A percentile compares a stretch with the other conserved stretches of the same genome.
phyloP scores from a whole-genome alignment of 1,140 invertebrate genomes.

The Eufriesea mexicana region DNA sequence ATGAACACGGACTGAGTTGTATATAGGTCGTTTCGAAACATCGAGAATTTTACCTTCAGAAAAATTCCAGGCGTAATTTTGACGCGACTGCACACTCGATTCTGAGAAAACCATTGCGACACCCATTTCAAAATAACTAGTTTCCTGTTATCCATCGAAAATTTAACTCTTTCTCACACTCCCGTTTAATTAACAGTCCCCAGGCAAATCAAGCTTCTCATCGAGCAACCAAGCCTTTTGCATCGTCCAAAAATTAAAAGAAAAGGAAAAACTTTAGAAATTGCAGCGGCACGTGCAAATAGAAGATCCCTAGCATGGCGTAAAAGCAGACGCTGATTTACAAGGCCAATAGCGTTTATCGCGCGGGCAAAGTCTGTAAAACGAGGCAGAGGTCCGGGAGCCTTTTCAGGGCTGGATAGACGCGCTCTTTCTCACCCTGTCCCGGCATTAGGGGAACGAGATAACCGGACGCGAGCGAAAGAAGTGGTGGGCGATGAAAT shows the following conservation, averaged over 20 bases:
- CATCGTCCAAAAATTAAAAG: too few species aligned
- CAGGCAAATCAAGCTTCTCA: too few species aligned
- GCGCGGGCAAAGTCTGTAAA: not conserved
- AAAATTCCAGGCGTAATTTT: too few species aligned
- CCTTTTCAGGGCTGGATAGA: not conserved
- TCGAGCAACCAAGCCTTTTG: not conserved
- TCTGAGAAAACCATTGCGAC: too few species aligned
- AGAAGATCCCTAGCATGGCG: not conserved
- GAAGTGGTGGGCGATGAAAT: not conserved
- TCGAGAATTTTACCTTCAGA: too few species aligned
- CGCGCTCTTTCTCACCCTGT: constrained; percentile 11
- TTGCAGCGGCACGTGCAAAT: not conserved
- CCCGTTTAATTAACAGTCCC: too few species aligned
- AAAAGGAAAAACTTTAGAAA: constrained; percentile 2
- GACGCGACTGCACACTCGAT: too few species aligned
- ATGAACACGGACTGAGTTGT: too few species aligned
- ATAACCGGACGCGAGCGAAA: not conserved
- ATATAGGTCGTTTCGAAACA: too few species aligned
- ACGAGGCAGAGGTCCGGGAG: constrained; percentile 1
- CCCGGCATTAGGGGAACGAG: not conserved
- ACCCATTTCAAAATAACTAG: too few species aligned
- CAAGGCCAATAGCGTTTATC: constrained; percentile 11
- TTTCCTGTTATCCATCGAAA: too few species aligned
- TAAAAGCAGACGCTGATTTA: constrained; percentile 19
- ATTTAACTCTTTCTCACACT: not conserved